Base-by-base conservation (phyloP, 2,797 vertebrate species). In the Glyptemys insculpta region DNA sequence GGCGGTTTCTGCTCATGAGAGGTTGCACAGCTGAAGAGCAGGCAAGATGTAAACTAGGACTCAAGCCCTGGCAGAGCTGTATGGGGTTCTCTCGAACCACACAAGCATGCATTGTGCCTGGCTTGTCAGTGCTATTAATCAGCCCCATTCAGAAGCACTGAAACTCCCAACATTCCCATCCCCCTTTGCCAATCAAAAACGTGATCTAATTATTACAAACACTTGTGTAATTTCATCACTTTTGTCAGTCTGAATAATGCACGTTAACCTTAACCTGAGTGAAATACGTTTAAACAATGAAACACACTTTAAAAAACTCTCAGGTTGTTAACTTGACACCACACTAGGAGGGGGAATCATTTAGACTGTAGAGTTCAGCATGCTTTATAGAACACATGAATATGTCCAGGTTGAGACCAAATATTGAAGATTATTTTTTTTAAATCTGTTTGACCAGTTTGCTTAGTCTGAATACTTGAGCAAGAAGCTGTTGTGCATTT, bases 151-250 rank as follows among this genome's bases (percentile, higher is more conserved):
- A 79, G 7, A 59, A 91, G 79, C 86, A 82, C 53, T 15, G 5
- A n/a, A 81, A 94, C 84, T 14, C 85, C 87, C 72, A 44, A 8
- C 31, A 49, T 94, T 96, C 85, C 83, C 88, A 18, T 68, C 57
- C 59, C 74, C 29, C 68, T 65, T 4, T 3, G 3, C 93, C 95
- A 95, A 90, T 96, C 95, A 96, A 79, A 85, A 94, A 95, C 94
- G 86, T 95, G 96, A 97, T 96, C 96, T 96, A 97, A 97, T 97
- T 96, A 97, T 96, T 97, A 86, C 96, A 79, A 95, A 83, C 94
- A 95, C 96, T 95, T 95, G 96, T 97, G 96, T 96, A 95, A 96
- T 96, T 97, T 97, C 96, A 97, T 95, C 96, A 96, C 95, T 97
- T 41, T 97, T 97, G 97, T 94, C 96, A 89, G 97, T 34, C 88